These are phyloP conservation scores for Disparrhopalites patrizii DNA, from an alignment of 2,888 invertebrate genomes.

Conservation along the genomic window DNA sequence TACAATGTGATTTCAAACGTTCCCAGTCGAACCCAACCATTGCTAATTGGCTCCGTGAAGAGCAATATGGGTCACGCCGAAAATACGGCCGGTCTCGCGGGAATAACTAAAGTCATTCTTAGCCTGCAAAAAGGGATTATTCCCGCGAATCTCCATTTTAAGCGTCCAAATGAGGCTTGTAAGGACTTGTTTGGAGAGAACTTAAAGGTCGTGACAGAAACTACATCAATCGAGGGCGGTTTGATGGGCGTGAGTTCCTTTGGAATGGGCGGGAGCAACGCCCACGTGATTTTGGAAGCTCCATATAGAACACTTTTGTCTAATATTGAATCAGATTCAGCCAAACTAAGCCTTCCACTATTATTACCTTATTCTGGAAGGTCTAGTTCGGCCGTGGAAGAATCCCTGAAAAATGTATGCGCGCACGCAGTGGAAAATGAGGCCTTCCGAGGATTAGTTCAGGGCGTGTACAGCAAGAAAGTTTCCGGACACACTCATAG, in stretches of 20 bases:
- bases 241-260: constrained; percentile 58
- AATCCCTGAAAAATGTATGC: no score
- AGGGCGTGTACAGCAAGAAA: no score
- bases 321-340: constrained; percentile 56
- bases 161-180: constrained; percentile 47
- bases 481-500: no score
- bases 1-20: constrained; percentile 53
- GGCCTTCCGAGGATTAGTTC: no score
- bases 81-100: constrained; percentile 51
- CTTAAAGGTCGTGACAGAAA: constrained; percentile 58
- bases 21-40: constrained; percentile 50
- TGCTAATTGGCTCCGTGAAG: constrained; percentile 58
- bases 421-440: no score
- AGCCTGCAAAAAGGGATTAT: constrained; percentile 55
- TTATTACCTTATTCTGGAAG: no score
- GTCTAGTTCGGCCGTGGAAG: no score
- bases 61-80: constrained; percentile 60
- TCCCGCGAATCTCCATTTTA: constrained; percentile 57
- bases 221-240: constrained; percentile 54
- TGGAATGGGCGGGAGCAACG: constrained; percentile 57
- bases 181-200: neutral
- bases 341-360: constrained; percentile 28
- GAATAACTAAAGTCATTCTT: constrained; percentile 55
- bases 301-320: constrained; percentile 53
- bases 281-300: constrained; percentile 9